These are phyloP conservation scores for Copidosoma aretas DNA, from an alignment of 2,888 invertebrate genomes.

Conservation along the genomic window DNA sequence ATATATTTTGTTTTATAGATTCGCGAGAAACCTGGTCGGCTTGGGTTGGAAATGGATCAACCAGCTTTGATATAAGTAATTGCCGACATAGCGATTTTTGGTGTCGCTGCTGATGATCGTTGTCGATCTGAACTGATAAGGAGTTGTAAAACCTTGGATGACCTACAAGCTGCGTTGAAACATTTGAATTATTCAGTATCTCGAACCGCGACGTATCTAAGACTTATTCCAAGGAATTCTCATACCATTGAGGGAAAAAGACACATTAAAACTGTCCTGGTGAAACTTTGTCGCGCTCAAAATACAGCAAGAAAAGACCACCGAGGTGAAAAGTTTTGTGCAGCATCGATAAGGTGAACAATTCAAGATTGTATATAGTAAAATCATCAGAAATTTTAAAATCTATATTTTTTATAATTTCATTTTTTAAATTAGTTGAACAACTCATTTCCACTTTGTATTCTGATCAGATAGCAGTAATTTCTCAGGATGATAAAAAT, in stretches of 20 bases:
- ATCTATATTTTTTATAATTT: background rate
- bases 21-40: conserved; percentile 41
- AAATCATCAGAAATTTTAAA: no score
- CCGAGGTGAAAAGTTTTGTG: background rate
- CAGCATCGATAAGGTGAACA: background rate
- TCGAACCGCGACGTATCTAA: background rate
- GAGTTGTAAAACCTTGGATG: conserved; percentile 11
- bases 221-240: background rate
- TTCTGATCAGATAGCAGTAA: background rate
- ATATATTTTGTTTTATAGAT: background rate
- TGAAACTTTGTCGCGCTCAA: conserved; percentile 1
- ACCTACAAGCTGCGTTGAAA: background rate
- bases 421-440: background rate
- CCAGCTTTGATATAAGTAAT: conserved; percentile 50
- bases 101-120: conserved; percentile 40
- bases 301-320: background rate
- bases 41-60: conserved; percentile 48
- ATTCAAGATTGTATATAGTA: background rate
- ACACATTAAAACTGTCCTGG: background rate
- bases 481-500: conserved; percentile 11
- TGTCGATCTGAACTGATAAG: conserved; percentile 15
- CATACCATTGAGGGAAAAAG: background rate
- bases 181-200: background rate
- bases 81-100: conserved; percentile 50
- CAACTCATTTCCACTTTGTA: conserved; percentile 4